Evolutionary conservation across 2,797 vertebrate genomes (phyloP).

Genomic region (Cryptoblepharus egeriae): DNA sequence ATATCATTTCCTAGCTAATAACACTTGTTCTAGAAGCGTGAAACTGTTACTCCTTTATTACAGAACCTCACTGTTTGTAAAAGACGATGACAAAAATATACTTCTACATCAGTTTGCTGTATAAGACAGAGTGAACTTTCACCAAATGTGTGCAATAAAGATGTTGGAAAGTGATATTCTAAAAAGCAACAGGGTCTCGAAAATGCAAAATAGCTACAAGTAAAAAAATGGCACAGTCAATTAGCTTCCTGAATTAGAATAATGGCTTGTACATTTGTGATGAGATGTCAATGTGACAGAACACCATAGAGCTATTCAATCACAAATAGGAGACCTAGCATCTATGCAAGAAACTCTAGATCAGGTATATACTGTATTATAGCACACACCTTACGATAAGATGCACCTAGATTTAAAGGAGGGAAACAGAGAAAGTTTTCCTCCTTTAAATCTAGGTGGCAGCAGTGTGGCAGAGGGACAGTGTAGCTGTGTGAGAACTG

Average conservation of each 20-base stretch:
- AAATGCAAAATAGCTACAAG: constrained; percentile 53
- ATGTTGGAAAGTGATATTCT: background rate
- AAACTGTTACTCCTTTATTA: background rate
- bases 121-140: no score
- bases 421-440: no score
- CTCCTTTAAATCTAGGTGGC: no score
- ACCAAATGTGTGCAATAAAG: background rate
- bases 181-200: background rate
- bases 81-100: background rate
- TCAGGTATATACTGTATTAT: no score
- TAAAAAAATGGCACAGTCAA: constrained; percentile 54
- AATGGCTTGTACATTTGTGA: constrained; percentile 35
- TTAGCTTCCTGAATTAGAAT: constrained; percentile 46
- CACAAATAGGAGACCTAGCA: background rate
- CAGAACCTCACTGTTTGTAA: background rate
- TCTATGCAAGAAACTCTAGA: background rate
- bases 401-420: no score
- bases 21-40: background rate
- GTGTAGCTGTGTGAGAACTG: no score
- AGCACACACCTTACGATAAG: no score
- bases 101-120: background rate
- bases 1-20: background rate
- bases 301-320: background rate
- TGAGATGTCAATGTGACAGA: background rate
- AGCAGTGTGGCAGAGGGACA: no score